phyloP scores from a whole-genome alignment of 2,113 vertebrate species.

The Chlamydotis undulata region DNA sequence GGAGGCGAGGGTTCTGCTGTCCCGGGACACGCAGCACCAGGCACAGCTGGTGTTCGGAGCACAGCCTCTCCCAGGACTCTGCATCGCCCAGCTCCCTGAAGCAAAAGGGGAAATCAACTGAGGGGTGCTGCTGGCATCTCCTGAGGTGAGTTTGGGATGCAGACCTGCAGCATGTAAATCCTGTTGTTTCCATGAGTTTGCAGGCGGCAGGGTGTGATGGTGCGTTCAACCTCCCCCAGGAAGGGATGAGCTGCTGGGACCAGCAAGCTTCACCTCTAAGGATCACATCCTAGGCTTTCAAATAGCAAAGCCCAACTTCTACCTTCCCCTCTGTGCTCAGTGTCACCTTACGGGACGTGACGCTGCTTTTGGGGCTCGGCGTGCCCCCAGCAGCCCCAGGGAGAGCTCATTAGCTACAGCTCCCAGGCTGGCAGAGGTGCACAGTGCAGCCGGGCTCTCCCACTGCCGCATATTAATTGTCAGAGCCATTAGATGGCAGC shows the following conservation, averaged over 20 bases:
- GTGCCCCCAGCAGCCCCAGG: neutral
- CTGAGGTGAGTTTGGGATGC: neutral
- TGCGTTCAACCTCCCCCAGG: fast-evolving
- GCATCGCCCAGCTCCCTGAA: neutral
- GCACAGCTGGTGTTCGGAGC: neutral
- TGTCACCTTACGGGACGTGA: fast-evolving
- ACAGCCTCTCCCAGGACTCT: neutral
- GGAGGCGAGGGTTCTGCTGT: neutral
- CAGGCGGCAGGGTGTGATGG: fast-evolving
- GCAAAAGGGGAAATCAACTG: neutral
- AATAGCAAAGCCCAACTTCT: fast-evolving
- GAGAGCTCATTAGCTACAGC: fast-evolving
- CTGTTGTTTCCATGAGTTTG: neutral
- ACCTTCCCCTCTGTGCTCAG: neutral
- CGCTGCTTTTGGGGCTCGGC: fast-evolving
- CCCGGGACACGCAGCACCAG: neutral
- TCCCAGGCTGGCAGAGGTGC: fast-evolving
- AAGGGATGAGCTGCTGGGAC: neutral
- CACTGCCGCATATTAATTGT: neutral
- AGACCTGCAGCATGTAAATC: neutral
- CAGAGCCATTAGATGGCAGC: slow-evolving; percentile 67
- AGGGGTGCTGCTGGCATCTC: neutral
- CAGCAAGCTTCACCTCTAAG: neutral
- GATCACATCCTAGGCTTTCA: neutral
- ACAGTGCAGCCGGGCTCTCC: neutral